Conservation (phyloP, 2,113 vertebrate genomes). For the Strigops habroptila region DNA sequence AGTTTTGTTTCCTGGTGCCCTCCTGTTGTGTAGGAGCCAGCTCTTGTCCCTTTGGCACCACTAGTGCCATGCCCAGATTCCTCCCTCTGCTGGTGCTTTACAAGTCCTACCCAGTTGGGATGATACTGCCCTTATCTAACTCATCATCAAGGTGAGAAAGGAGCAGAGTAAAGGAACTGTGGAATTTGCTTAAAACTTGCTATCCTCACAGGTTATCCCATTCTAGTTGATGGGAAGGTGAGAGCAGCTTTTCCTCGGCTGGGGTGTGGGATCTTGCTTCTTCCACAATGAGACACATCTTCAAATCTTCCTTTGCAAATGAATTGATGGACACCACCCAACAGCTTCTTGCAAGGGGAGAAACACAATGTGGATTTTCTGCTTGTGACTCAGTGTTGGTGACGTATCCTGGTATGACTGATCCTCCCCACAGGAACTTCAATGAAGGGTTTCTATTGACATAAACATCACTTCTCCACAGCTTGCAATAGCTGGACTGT, state of each 20-base stretch:
- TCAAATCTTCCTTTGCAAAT: not conserved
- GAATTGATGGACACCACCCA: not conserved
- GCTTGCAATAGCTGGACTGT: not conserved
- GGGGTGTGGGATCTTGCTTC: not conserved
- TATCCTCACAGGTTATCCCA: not conserved
- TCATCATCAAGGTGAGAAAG: not conserved
- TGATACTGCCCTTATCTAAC: not conserved
- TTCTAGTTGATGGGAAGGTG: not conserved
- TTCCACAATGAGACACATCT: not conserved
- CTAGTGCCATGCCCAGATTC: not conserved
- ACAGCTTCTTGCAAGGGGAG: not conserved
- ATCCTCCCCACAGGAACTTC: not conserved
- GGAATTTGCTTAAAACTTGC: not conserved
- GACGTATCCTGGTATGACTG: not conserved
- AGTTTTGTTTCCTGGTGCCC: not conserved
- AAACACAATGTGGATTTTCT: not conserved
- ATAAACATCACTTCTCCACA: not conserved
- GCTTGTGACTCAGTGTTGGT: not conserved
- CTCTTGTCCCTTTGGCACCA: not conserved
- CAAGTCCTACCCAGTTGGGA: not conserved
- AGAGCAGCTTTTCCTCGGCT: not conserved
- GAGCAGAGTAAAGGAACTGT: not conserved
- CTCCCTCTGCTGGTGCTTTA: not conserved
- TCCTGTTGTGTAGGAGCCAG: not conserved
- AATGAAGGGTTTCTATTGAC: not conserved